phyloP scores from a whole-genome alignment of 2,113 vertebrate species.

The Lepus americanus region DNA sequence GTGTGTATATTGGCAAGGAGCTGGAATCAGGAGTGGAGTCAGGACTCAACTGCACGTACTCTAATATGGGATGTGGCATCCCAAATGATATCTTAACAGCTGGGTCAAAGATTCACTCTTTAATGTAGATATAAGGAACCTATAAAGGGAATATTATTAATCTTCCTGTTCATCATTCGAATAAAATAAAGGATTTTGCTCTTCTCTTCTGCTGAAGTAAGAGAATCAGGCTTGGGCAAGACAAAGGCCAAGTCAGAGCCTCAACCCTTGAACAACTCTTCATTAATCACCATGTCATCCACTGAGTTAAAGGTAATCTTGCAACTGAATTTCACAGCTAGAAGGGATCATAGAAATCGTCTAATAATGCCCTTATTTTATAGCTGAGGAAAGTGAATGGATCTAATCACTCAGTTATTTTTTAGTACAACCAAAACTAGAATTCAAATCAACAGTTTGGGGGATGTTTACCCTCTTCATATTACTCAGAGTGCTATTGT shows the following conservation, averaged over 20 bases:
- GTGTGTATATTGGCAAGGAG: too few relatives aligned
- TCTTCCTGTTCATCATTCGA: conserved; percentile 33
- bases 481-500: background rate
- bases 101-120: too few relatives aligned
- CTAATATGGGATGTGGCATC: too few relatives aligned
- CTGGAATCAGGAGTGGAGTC: too few relatives aligned
- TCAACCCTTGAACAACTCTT: conserved; percentile 36
- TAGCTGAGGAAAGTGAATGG: background rate
- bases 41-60: too few relatives aligned
- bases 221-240: background rate
- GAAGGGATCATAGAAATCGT: background rate
- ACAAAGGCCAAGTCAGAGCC: background rate
- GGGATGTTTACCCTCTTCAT: background rate
- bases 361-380: background rate
- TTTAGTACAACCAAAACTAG: background rate
- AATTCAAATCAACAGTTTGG: background rate
- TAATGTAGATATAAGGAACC: background rate
- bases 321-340: background rate
- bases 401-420: background rate
- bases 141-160: conserved; percentile 34
- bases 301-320: background rate
- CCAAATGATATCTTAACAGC: too few relatives aligned
- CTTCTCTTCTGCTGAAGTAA: background rate
- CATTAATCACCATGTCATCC: background rate
- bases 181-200: background rate